phyloP scores from a whole-genome alignment of 2,797 vertebrate genomes.

The Melanotaenia boesemani region DNA sequence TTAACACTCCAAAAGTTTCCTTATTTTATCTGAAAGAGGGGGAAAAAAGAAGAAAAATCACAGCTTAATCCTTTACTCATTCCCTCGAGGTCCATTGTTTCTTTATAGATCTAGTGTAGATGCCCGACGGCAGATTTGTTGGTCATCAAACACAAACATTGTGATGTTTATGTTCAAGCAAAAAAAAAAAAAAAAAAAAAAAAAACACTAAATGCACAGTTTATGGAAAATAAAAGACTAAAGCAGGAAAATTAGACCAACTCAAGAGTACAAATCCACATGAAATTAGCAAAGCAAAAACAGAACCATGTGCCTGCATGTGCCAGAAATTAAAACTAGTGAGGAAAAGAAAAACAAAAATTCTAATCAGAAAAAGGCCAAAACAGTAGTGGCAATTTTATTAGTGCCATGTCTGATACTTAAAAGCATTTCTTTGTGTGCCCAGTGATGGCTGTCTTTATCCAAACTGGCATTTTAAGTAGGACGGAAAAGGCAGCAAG shows the following conservation, averaged over 20 bases:
- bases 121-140: constrained; percentile 48
- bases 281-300: constrained; percentile 13
- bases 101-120: constrained; percentile 40
- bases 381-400: constrained; percentile 33
- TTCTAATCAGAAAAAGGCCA: constrained; percentile 26
- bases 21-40: constrained; percentile 37
- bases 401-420: constrained; percentile 26
- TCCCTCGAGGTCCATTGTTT: constrained; percentile 36
- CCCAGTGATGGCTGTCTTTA: constrained; percentile 41
- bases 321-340: constrained; percentile 29
- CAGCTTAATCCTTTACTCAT: constrained; percentile 29
- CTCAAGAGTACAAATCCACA: constrained; percentile 38
- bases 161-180: constrained; percentile 30
- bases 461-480: constrained; percentile 53
- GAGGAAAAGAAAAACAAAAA: constrained; percentile 4
- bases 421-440: constrained; percentile 16
- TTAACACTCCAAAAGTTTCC: constrained; percentile 66
- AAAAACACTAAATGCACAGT: background rate
- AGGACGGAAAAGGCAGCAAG: constrained; percentile 29
- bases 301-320: background rate
- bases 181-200: constrained; percentile 10
- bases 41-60: constrained; percentile 18
- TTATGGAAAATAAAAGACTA: too few relatives aligned
- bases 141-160: constrained; percentile 53
- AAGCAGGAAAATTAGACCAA: constrained; percentile 31